Evolutionary conservation across 2,797 vertebrate genomes (phyloP).

Genomic region (Megalops cyprinoides): DNA sequence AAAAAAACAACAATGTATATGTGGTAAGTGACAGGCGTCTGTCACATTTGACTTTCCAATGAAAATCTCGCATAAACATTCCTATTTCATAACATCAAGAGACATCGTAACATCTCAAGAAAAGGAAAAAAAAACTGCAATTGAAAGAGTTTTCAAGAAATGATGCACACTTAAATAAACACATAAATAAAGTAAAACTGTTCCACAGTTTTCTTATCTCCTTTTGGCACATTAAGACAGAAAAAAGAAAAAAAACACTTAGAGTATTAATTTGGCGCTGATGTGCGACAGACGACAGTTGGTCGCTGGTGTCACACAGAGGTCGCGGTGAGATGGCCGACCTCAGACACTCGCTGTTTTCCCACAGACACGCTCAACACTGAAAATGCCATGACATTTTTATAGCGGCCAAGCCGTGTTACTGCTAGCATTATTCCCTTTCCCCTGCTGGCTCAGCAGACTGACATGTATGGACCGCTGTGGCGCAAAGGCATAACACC

Average conservation of each 20-base stretch:
- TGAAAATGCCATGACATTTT: not conserved
- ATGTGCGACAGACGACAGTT: not conserved
- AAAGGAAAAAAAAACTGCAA: constrained; percentile 33
- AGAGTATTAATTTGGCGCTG: constrained; percentile 20
- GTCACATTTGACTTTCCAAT: constrained; percentile 43
- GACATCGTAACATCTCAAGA: constrained; percentile 46
- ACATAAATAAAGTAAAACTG: constrained; percentile 22
- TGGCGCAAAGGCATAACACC: too few relatives aligned
- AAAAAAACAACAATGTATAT: constrained; percentile 56
- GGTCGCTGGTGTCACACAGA: not conserved
- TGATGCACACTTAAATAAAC: constrained; percentile 41
- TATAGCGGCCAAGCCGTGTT: not conserved
- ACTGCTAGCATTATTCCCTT: not conserved
- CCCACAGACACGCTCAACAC: not conserved
- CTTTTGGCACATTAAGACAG: constrained; percentile 45
- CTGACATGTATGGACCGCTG: not conserved
- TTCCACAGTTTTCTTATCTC: constrained; percentile 42
- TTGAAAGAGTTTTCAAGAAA: constrained; percentile 40
- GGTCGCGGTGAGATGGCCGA: not conserved
- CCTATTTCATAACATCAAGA: constrained; percentile 51
- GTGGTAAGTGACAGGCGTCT: constrained; percentile 47
- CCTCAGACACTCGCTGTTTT: not conserved
- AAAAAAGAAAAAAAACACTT: constrained; percentile 27
- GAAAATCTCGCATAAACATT: constrained; percentile 54
- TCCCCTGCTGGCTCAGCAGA: not conserved